phyloP scores from a whole-genome alignment of 2,113 vertebrate species.

The Calypte anna region DNA sequence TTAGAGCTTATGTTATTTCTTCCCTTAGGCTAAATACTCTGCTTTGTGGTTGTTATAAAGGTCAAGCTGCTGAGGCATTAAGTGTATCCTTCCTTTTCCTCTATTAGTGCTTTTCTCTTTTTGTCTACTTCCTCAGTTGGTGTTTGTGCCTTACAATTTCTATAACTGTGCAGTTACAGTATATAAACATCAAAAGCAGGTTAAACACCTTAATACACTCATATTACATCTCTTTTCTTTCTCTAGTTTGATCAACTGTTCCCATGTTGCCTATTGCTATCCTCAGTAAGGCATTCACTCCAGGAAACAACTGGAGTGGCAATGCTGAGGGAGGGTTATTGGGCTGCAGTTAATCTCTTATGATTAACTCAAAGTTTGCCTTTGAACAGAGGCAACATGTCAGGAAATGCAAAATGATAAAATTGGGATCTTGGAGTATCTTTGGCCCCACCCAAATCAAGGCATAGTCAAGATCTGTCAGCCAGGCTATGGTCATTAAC shows the following conservation, averaged over 20 bases:
- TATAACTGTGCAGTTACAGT: background rate
- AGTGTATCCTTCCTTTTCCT: background rate
- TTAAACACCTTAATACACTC: background rate
- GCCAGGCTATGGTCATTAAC: background rate
- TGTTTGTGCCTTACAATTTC: background rate
- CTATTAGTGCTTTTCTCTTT: background rate
- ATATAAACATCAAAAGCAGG: background rate
- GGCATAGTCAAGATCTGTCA: background rate
- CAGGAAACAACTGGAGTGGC: background rate
- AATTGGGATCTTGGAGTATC: background rate
- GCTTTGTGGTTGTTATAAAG: conserved; percentile 21
- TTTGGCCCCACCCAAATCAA: background rate
- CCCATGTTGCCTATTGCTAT: background rate
- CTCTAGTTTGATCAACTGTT: conserved; percentile 1
- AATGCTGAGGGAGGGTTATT: background rate
- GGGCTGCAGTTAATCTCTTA: background rate
- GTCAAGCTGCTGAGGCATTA: conserved; percentile 13
- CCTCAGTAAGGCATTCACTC: background rate
- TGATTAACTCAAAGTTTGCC: background rate
- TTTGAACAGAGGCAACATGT: background rate
- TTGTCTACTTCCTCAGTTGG: background rate
- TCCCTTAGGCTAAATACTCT: background rate
- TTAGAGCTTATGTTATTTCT: background rate
- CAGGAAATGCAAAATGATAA: background rate
- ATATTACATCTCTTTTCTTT: background rate